Conservation (phyloP, 2,113 vertebrate species). For the Hiodon tergisus region DNA sequence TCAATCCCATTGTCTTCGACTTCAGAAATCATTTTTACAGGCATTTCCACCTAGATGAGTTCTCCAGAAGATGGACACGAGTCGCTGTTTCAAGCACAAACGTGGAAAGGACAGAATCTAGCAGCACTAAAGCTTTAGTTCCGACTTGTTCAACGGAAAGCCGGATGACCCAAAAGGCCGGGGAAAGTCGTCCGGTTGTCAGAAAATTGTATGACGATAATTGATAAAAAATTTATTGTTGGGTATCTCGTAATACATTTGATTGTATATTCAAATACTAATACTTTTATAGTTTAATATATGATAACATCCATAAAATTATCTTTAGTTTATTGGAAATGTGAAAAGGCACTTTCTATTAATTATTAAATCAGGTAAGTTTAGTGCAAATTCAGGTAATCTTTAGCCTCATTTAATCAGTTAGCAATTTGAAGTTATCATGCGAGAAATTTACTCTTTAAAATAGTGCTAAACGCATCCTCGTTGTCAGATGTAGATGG, state of each 20-base stretch:
- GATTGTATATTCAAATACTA: neutral
- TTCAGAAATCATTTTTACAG: conserved; percentile 47
- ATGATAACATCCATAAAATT: neutral
- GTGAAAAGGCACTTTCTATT: too few relatives aligned
- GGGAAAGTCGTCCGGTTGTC: too few relatives aligned
- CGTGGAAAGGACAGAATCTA: conserved; percentile 39
- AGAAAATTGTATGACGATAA: neutral
- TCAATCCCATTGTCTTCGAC: conserved; percentile 41
- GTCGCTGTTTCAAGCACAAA: conserved; percentile 34
- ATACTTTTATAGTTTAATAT: neutral
- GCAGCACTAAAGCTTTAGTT: neutral
- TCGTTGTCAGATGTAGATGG: neutral
- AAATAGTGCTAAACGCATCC: too few relatives aligned
- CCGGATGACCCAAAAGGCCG: neutral
- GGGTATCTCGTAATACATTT: neutral
- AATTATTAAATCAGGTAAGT: too few relatives aligned
- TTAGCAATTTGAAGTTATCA: too few relatives aligned
- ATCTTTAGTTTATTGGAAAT: too few relatives aligned
- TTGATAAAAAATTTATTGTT: neutral
- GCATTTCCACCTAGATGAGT: conserved; percentile 51
- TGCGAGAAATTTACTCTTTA: too few relatives aligned
- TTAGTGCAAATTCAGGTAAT: too few relatives aligned
- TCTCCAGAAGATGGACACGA: conserved; percentile 35
- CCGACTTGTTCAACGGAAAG: conserved; percentile 2
- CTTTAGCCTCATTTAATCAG: too few relatives aligned